Evolutionary conservation across 1,140 invertebrate genomes (phyloP).

Genomic region (Ceratina calcarata): DNA sequence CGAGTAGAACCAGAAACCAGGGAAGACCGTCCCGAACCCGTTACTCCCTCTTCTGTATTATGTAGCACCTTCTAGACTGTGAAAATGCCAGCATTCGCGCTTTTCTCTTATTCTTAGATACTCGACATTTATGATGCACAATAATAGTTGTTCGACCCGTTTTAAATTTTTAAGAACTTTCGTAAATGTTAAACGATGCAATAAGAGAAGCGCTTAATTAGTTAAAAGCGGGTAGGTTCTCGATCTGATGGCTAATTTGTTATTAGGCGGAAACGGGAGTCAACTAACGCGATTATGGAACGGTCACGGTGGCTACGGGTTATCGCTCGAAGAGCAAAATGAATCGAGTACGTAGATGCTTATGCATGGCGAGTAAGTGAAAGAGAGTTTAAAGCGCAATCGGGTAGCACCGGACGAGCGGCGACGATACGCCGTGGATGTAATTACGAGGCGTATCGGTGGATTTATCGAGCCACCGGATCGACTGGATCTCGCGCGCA

Average conservation of each 20-base stretch:
- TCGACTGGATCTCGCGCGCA: conserved; percentile 24
- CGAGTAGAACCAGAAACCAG: conserved; percentile 11
- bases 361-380: neutral
- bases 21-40: conserved; percentile 12
- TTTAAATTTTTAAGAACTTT: neutral
- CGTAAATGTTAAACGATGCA: neutral
- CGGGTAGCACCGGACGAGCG: neutral
- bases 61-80: too few species aligned
- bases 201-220: neutral
- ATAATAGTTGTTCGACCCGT: too few species aligned
- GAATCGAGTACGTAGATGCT: neutral
- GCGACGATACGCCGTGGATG: conserved; percentile 23
- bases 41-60: neutral
- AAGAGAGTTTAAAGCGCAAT: conserved; percentile 11
- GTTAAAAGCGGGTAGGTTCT: neutral
- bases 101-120: too few species aligned
- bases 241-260: neutral
- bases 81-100: too few species aligned
- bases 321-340: neutral
- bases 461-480: conserved; percentile 38
- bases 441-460: conserved; percentile 39
- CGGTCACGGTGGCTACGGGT: neutral
- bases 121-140: too few species aligned
- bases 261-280: conserved; percentile 6
- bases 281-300: neutral